Evolutionary conservation across 2,888 invertebrate genomes (phyloP).

Genomic region (Eucera pruinosa): DNA sequence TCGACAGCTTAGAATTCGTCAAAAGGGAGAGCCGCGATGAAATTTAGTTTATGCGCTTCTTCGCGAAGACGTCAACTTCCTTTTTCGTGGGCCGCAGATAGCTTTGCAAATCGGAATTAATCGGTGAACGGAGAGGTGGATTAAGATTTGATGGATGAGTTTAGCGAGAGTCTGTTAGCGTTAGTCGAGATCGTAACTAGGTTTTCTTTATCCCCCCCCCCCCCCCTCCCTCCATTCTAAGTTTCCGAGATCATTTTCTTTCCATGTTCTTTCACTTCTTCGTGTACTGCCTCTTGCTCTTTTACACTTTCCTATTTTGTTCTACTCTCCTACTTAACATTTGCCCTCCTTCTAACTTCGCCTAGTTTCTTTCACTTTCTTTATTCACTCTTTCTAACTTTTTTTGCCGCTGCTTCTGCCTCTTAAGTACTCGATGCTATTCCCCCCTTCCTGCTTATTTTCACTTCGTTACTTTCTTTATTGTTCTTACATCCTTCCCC

Average conservation of each 20-base stretch:
- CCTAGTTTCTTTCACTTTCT: conserved; percentile 11
- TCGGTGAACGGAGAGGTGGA: neutral
- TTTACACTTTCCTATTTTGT: conserved; percentile 8
- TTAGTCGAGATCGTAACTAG: neutral
- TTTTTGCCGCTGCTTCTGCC: conserved; percentile 1
- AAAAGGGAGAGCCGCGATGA: neutral
- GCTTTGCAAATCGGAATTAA: neutral
- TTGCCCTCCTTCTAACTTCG: conserved; percentile 2
- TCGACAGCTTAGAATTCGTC: conserved; percentile 20
- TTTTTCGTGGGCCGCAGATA: too few species aligned
- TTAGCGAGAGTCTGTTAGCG: too few species aligned
- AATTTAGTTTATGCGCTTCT: neutral
- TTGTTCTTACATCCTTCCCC: too few species aligned
- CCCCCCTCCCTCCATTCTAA: too few species aligned
- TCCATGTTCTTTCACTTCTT: neutral
- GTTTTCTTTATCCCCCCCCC: too few species aligned
- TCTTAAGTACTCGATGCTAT: neutral
- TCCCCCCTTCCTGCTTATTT: neutral
- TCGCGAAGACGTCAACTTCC: too few species aligned
- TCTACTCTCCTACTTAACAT: conserved; percentile 16
- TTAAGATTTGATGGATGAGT: too few species aligned
- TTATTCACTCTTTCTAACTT: neutral
- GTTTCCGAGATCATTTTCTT: neutral
- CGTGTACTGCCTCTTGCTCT: neutral
- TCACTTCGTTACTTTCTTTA: conserved; percentile 2